Evolutionary conservation across 2,888 invertebrate genomes (phyloP), one percentile per base, ranked within the genome.

Genomic region (Ophioninae sp.): DNA sequence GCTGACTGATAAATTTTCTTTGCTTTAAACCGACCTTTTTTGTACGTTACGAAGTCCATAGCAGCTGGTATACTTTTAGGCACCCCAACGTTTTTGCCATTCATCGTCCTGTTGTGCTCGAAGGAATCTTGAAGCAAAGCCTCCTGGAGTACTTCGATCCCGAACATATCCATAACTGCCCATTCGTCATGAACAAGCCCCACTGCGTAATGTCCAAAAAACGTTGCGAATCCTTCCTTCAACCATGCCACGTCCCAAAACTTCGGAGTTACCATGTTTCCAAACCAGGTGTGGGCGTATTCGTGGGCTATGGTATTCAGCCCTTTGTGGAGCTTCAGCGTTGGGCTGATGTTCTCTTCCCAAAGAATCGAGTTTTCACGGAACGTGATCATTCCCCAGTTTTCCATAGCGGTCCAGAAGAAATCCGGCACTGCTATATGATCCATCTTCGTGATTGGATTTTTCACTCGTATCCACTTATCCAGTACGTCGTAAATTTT

Each of bases 361-460:
- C 85, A 80, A 20, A 90, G 76, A 3, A 88, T 77, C 10, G 85
- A 86, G 0, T 89, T 86, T 41, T 91, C 90, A 10, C 95, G 95
- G 93, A 96, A 97, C 1, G 97, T 97, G 74, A 97, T 96, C 81
- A 98, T 92, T 5, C 98, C 98, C 98, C 98, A 98, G 90, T 98
- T 98, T 91, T 98, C 98, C 98, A 98, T 98, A 39, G 97, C 98
- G 56, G 96, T 96, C 86, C 96, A 96, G 68, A 95, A 94, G 89
- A 98, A 98, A 89, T 98, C 97, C 0, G 98, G 97, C 6, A 98
- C 95, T 0, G 97, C 98, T 0, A 96, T 95, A 75, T 96, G 95
- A 87, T 97, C 96, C 89, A 97, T 93, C 91, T 97, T 97, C 0
- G 94, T 94, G 7, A 90, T 82, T 0, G 90, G 89, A 69, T 89